phyloP scores from a whole-genome alignment of 2,113 vertebrate genomes.

The Fukomys damarensis region DNA sequence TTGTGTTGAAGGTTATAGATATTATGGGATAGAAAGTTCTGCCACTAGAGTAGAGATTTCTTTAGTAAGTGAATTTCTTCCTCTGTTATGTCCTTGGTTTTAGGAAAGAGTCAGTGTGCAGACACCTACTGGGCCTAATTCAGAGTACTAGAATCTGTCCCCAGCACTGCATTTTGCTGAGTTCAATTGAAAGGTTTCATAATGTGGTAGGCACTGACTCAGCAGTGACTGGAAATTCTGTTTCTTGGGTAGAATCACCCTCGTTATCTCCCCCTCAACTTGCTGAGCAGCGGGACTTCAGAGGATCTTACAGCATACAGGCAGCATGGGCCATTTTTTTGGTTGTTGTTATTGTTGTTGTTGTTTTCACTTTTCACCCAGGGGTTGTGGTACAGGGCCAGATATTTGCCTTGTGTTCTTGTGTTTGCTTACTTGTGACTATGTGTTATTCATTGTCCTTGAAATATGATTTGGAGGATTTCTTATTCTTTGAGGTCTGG shows the following conservation, averaged over 20 bases:
- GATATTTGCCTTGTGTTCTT: constrained; percentile 59
- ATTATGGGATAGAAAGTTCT: neutral
- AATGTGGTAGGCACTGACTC: constrained; percentile 90
- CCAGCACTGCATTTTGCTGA: constrained; percentile 83
- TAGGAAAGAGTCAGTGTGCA: neutral
- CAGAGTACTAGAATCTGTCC: neutral
- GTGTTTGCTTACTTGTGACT: neutral
- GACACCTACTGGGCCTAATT: neutral
- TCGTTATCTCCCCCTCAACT: constrained; percentile 5
- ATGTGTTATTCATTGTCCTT: neutral
- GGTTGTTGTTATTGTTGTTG: too few species aligned
- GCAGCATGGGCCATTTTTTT: neutral
- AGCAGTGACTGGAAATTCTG: constrained; percentile 89
- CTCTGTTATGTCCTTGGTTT: neutral
- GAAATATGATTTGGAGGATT: neutral
- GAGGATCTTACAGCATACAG: constrained; percentile 16
- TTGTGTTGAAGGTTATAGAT: neutral
- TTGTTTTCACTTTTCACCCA: constrained; percentile 58
- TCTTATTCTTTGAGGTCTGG: neutral
- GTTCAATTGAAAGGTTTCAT: constrained; percentile 93
- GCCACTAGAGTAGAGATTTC: neutral
- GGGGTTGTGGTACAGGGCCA: constrained; percentile 64
- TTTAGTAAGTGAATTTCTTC: neutral
- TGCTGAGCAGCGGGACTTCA: neutral
- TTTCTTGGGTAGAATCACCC: constrained; percentile 71